phyloP scores from a whole-genome alignment of 1,140 invertebrate species.

The Drosophila ananassae region DNA sequence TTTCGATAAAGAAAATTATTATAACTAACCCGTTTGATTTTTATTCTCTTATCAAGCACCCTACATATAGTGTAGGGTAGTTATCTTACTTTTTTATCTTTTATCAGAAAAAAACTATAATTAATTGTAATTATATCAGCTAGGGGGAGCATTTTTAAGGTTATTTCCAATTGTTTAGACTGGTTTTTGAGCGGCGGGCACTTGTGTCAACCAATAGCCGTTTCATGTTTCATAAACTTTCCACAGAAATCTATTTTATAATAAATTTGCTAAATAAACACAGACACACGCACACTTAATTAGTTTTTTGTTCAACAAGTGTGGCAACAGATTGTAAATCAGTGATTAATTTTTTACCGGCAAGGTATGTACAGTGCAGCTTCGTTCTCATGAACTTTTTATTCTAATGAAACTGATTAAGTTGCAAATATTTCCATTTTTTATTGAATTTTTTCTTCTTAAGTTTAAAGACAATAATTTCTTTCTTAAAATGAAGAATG shows the following conservation, averaged over 20 bases:
- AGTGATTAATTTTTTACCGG: constrained; percentile 31
- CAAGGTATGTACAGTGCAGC: constrained; percentile 9
- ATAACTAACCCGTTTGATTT: neutral
- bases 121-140: constrained; percentile 7
- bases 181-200: neutral
- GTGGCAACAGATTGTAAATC: constrained; percentile 15
- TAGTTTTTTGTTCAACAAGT: constrained; percentile 18
- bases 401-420: neutral
- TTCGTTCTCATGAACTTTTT: neutral
- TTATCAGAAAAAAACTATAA: neutral
- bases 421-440: neutral
- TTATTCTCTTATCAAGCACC: neutral
- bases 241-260: constrained; percentile 20
- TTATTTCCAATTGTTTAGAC: constrained; percentile 1
- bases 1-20: neutral
- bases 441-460: neutral
- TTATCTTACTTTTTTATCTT: constrained; percentile 16
- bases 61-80: neutral
- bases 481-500: neutral
- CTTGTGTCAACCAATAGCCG: neutral
- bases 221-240: constrained; percentile 20
- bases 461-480: neutral
- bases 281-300: neutral
- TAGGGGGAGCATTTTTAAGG: neutral
- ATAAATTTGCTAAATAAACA: constrained; percentile 17